Percentiles rank a stretch among this genome's conserved stretches.
These are phyloP conservation scores for Agrotis segetum DNA, from an alignment of 2,888 invertebrate genomes.

Conservation along the genomic window DNA sequence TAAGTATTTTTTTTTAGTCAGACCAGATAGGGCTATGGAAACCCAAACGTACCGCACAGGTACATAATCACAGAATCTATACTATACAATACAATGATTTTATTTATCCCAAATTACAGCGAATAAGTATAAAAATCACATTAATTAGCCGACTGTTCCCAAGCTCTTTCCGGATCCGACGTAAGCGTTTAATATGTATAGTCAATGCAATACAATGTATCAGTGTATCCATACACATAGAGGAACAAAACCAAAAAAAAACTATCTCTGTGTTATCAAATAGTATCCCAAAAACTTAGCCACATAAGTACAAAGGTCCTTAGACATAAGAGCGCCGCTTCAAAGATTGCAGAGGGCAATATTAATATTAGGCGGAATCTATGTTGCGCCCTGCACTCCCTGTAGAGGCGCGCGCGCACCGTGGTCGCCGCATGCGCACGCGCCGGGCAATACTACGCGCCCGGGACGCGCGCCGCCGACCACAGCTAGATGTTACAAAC, in stretches of 20 bases:
- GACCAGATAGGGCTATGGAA: slow-evolving; percentile 82
- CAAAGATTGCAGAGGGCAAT: slow-evolving; percentile 88
- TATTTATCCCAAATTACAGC: slow-evolving; percentile 78
- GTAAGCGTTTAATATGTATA: slow-evolving; percentile 81
- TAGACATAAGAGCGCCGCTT: slow-evolving; percentile 82
- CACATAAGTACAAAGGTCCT: slow-evolving; percentile 86
- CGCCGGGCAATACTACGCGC: slow-evolving; percentile 64
- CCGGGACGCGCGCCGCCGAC: slow-evolving; percentile 68
- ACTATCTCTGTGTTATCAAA: slow-evolving; percentile 81
- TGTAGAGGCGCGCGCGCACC: slow-evolving; percentile 80
- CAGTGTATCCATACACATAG: slow-evolving; percentile 89
- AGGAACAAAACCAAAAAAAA: slow-evolving; percentile 91
- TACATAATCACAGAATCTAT: slow-evolving; percentile 89
- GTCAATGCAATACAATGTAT: slow-evolving; percentile 75
- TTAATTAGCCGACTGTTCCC: slow-evolving; percentile 82
- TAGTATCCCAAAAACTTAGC: slow-evolving; percentile 86
- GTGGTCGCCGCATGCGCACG: slow-evolving; percentile 60
- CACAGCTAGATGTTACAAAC: slow-evolving; percentile 82
- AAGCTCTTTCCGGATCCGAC: slow-evolving; percentile 79
- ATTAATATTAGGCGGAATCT: slow-evolving; percentile 90
- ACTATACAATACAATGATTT: slow-evolving; percentile 77
- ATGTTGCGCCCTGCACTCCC: slow-evolving; percentile 87
- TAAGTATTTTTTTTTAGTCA: slow-evolving; percentile 78
- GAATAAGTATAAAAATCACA: slow-evolving; percentile 88
- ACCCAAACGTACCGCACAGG: slow-evolving; percentile 82